Conservation (phyloP, 2,888 invertebrate genomes). For the Himalopsyche kuldschensis region DNA sequence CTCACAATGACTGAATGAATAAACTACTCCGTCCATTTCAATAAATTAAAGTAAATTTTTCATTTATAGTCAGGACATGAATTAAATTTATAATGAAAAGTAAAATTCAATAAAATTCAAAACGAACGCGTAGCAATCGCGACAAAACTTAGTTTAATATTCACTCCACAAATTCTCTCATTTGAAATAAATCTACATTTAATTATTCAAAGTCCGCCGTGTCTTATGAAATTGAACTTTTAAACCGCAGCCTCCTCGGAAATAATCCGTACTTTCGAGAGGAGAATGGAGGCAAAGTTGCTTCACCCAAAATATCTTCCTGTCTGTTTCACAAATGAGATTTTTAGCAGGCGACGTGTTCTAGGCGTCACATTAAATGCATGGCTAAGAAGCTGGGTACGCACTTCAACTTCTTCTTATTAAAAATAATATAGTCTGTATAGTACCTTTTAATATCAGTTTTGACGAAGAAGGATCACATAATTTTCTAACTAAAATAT, state of each 20-base stretch:
- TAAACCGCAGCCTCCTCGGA: not conserved
- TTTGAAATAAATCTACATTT: constrained; percentile 3
- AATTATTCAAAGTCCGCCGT: not conserved
- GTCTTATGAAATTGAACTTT: constrained; percentile 2
- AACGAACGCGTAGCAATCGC: not conserved
- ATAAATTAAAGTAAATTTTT: not conserved
- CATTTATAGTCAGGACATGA: not conserved
- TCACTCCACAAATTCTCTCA: not conserved
- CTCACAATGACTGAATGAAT: too few species aligned
- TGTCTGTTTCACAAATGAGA: constrained; percentile 10
- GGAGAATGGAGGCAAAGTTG: not conserved
- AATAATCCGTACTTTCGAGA: not conserved
- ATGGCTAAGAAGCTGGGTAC: not conserved
- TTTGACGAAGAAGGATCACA: too few species aligned
- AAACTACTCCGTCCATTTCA: not conserved
- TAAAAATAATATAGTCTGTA: too few species aligned
- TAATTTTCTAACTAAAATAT: too few species aligned
- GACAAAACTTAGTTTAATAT: not conserved
- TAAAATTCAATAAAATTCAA: not conserved
- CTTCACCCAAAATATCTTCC: not conserved
- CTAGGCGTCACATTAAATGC: not conserved
- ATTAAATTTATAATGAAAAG: not conserved
- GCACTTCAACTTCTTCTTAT: not conserved
- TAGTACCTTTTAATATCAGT: too few species aligned
- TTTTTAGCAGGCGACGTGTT: not conserved